These are phyloP conservation scores for Morone saxatilis DNA, from an alignment of 2,113 vertebrate genomes.

Conservation along the genomic window DNA sequence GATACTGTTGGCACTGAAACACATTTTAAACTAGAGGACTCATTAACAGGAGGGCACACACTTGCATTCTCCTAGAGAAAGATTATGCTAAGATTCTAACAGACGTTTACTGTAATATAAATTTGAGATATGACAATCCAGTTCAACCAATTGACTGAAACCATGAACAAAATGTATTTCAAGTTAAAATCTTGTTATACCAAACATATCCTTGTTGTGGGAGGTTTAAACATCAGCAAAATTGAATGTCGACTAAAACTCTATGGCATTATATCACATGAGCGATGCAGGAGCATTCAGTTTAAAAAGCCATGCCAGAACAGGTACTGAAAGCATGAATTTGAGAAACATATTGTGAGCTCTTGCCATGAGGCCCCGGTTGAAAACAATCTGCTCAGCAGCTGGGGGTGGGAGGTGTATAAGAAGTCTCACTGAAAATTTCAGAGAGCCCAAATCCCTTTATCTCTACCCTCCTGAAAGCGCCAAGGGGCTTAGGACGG, in stretches of 20 bases:
- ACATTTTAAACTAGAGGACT: constrained; percentile 16
- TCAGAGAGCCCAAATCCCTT: constrained; percentile 81
- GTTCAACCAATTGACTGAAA: not conserved
- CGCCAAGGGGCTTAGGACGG: constrained; percentile 76
- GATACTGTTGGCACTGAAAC: constrained; percentile 6
- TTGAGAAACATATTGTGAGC: constrained; percentile 45
- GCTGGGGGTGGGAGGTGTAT: constrained; percentile 44
- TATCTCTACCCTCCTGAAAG: constrained; percentile 79
- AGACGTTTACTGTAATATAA: not conserved
- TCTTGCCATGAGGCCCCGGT: constrained; percentile 43
- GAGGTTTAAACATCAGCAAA: constrained; percentile 4
- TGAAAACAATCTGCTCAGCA: constrained; percentile 72
- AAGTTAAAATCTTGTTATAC: constrained; percentile 14
- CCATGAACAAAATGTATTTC: not conserved
- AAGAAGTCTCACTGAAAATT: constrained; percentile 76
- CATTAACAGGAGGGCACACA: not conserved
- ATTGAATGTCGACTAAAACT: too few species aligned
- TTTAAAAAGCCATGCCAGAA: constrained; percentile 32
- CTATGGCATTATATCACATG: constrained; percentile 12
- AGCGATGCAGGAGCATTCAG: not conserved
- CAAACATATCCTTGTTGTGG: not conserved
- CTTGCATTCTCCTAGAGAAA: not conserved
- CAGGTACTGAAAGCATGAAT: constrained; percentile 34
- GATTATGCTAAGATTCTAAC: not conserved
- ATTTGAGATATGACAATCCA: not conserved